Base-by-base conservation (phyloP, 2,113 vertebrate genomes). In the Butorides virescens region DNA sequence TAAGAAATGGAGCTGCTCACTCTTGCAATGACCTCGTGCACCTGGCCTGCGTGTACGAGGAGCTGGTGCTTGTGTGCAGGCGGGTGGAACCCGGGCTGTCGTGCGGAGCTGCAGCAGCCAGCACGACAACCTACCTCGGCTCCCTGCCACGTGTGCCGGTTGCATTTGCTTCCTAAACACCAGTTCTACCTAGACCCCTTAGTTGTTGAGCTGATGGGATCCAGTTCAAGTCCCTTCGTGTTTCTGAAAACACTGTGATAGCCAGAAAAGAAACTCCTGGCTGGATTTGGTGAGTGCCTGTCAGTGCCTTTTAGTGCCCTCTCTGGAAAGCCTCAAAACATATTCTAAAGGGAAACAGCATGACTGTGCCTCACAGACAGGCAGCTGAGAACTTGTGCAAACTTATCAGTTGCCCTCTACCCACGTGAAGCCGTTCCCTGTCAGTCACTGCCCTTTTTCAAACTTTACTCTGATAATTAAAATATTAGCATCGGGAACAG, bases 381-480 rank as follows among this genome's bases (percentile, higher is more conserved):
- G 29, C 59, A 80, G 42, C 12, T 9, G 10, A 34, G 30, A 12
- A 7, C 67, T 67, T 92, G 29, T 19, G 23, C 16, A 63, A 70
- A 77, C 34, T 80, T 79, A 76, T 16, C 5, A 0, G 50, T 86
- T 90, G 47, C 21, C 25, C 52, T 90, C 47, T 68, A 44, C n/a
- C 36, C 65, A 67, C 2, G 1, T 86, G 22, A 92, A 86, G 52
- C 20, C 8, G 2, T 27, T 84, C 47, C 16, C 29, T 65, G 46
- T 75, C 49, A 75, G 53, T 87, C 65, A 30, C 32, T 63, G 15
- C 68, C 67, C 65, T 74, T 80, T 94, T 80, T 67, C 42, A 93
- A 88, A 83, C 72, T 78, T 86, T 39, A 81, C 44, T 82, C 81
- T 76, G 30, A 88, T 65, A 76, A 95, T 92, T 94, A 97, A 94